Evolutionary conservation across 1,140 invertebrate genomes (phyloP).

Genomic region (Macrosteles quadrilineatus): DNA sequence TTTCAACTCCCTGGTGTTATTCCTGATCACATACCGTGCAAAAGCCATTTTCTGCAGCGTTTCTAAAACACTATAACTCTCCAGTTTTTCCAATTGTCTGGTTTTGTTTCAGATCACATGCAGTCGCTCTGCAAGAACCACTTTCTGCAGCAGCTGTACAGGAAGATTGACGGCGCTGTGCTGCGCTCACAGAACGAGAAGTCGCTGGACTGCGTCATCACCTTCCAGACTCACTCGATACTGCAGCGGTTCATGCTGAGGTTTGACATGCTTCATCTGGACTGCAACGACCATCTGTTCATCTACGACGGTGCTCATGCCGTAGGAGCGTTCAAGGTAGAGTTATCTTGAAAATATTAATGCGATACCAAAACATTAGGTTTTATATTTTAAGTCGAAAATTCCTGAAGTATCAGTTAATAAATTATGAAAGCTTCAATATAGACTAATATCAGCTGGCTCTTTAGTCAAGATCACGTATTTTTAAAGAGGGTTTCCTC

Average conservation of each 20-base stretch:
- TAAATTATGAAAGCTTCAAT: too few species aligned
- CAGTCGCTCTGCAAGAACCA: constrained; percentile 82
- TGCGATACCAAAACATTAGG: too few species aligned
- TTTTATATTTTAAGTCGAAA: too few species aligned
- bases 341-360: constrained; percentile 29
- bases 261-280: constrained; percentile 77
- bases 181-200: constrained; percentile 84
- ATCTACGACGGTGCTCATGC: constrained; percentile 91
- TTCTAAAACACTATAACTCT: too few species aligned
- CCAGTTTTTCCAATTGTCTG: too few species aligned
- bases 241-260: constrained; percentile 91
- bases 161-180: constrained; percentile 88
- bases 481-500: too few species aligned
- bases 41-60: too few species aligned
- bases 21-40: too few species aligned
- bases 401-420: too few species aligned
- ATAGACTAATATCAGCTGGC: too few species aligned
- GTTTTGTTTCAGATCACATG: constrained; percentile 75
- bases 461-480: too few species aligned
- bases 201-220: constrained; percentile 87
- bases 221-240: constrained; percentile 91
- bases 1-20: too few species aligned
- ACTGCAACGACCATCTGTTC: constrained; percentile 91
- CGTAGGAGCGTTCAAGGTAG: constrained; percentile 82
- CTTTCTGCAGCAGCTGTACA: constrained; percentile 80